Evolutionary conservation across 2,888 invertebrate species (phyloP), one percentile per base, ranked within the genome.

Genomic region (Sceliomorpha sp.): DNA sequence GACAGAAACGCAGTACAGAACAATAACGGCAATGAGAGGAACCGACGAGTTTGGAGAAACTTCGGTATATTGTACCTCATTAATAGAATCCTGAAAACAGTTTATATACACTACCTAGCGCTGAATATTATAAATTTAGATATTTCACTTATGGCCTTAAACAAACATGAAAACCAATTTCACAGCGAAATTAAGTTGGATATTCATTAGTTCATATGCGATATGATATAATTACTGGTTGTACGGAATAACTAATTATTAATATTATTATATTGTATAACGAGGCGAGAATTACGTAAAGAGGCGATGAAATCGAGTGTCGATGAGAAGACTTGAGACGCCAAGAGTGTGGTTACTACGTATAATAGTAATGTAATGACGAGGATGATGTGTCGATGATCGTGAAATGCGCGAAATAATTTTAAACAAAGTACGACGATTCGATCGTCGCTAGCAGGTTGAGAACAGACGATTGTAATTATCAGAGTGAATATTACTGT

Each of bases 131-230:
- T 75, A 77, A 77, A 76, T 80, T 82, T 79, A 82, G 80, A 78
- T 80, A 82, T 78, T 81, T 83, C 83, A 83, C 82, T 82, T 83
- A 83, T 83, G 83, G 82, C 83, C 84, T 84, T 83, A 84, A 79
- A 73, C 72, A 75, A 75, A 79, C 75, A 78, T 76, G 72, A 50
- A 42, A 71, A 71, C 66, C 63, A 62, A 69, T 71, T n/a, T 73
- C 63, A 69, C 73, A 71, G 69, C 67, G 69, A 73, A 62, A 69
- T 73, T 70, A 58, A 71, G 69, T 72, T 72, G 69, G 62, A 66
- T 73, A 72, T 74, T 70, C 60, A 74, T 75, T 77, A 72, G 71
- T 73, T 72, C 64, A 75, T 76, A 75, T 75, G 64, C 67, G 66
- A 76, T 66, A 66, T 51, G 53, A 73, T 68, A 68, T 71, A 68